Conservation (phyloP, 2,113 vertebrate species). For the Vanacampus margaritifer region DNA sequence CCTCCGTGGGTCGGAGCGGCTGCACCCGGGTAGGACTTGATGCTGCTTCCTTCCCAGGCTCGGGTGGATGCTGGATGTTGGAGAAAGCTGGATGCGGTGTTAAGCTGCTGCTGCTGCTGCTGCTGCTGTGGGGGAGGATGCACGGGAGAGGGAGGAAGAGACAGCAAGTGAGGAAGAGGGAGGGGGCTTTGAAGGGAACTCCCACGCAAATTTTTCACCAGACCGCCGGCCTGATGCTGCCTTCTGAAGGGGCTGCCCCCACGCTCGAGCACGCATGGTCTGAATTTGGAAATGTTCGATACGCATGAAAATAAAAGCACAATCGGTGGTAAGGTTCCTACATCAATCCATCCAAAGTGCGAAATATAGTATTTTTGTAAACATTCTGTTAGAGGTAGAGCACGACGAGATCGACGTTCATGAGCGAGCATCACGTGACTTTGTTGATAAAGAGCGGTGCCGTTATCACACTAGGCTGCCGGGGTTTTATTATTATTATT, state of each 20-base stretch:
- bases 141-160: conserved; percentile 32
- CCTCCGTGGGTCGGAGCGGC: conserved; percentile 64
- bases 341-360: background rate
- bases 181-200: conserved; percentile 73
- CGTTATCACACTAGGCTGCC: no score
- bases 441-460: background rate
- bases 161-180: conserved; percentile 42
- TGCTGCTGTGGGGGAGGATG: conserved; percentile 75
- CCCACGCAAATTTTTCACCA: conserved; percentile 77
- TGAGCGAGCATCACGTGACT: background rate
- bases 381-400: background rate
- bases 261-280: conserved; percentile 45
- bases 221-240: conserved; percentile 79
- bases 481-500: no score
- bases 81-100: conserved; percentile 1
- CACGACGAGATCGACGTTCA: background rate
- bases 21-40: conserved; percentile 52
- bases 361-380: background rate
- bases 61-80: conserved; percentile 43
- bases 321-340: background rate
- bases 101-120: conserved; percentile 57
- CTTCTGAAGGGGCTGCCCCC: conserved; percentile 76
- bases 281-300: conserved; percentile 34
- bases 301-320: background rate
- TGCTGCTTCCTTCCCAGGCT: conserved; percentile 63